Percentiles rank a stretch among this genome's conserved stretches.
Evolutionary conservation across 2,888 invertebrate genomes (phyloP).

Genomic region (Luffia ferchaultella): DNA sequence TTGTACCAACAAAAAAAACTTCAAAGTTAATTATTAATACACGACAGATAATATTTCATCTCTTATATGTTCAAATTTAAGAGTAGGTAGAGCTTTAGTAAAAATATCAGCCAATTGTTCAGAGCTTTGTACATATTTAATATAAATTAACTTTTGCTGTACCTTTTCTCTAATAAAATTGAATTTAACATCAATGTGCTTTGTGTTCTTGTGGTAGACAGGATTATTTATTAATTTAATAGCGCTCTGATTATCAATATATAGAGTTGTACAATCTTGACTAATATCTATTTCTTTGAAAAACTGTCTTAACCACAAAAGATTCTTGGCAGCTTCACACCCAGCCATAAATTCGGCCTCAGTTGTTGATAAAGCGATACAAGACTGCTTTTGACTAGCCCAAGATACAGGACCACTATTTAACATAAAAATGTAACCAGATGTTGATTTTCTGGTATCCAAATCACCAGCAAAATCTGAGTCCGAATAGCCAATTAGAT

Average conservation of each 20-base stretch:
- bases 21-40: no score
- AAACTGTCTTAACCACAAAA: slow-evolving; percentile 3
- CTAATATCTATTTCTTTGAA: no score
- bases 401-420: slow-evolving; percentile 4
- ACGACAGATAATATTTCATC: no score
- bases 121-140: no score
- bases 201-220: slow-evolving; percentile 11
- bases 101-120: no score
- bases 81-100: no score
- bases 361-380: slow-evolving; percentile 3
- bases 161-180: slow-evolving; percentile 12
- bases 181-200: slow-evolving; percentile 12
- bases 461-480: slow-evolving; percentile 13
- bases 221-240: slow-evolving; percentile 11
- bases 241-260: no score
- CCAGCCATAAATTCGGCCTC: slow-evolving; percentile 4
- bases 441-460: slow-evolving; percentile 4
- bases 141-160: slow-evolving; percentile 7
- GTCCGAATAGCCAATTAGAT: no score
- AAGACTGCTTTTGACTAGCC: slow-evolving; percentile 4
- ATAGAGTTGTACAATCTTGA: no score
- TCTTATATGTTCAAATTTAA: no score
- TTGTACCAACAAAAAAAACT: no score
- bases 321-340: slow-evolving; percentile 2
- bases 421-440: slow-evolving; percentile 2